Base-by-base conservation (phyloP, 2,888 invertebrate species). In the Germaria angustata region DNA sequence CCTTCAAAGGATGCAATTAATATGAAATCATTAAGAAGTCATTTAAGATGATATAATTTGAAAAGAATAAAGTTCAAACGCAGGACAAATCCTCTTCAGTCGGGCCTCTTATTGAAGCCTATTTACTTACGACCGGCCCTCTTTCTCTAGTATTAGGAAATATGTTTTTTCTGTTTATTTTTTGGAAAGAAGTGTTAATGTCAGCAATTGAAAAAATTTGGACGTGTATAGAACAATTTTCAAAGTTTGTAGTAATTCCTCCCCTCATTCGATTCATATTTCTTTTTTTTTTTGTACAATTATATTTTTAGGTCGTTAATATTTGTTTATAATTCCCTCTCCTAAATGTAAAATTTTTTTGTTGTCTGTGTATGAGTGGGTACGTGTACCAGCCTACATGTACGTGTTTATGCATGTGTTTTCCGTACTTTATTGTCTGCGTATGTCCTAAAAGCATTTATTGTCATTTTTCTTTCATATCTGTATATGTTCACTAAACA, bases 391-490 rank as follows among this genome's bases (percentile, higher is more conserved):
- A 20, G 44, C 13, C 8, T 20, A 24, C 6, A 7, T 63, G 36
- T 69, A 15, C 11, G 34, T 46, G 5, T 24, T 20, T n/a, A 41
- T 69, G 44, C 59, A 49, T 51, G 44, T 44, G 15, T 32, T 53
- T 34, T 49, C 24, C 24, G 65, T 66, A 65, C 8, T 76, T 80
- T 34, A 63, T 63, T 63, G 63, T 53, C 44, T 71, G 79, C 57
- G 61, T 75, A 61, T 80, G 32, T 51, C 65, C 82, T 75, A 24
- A 71, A 79, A 71, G 57, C 75, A 78, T 79, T 79, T 65, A 71
- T 75, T 82, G 71, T 63, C 65, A 79, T 76, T 66, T 81, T 79
- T 71, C 41, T 65, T 51, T 15, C 49, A 39, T 71, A 68, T 75
- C 72, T 73, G 32, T 61, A 20, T 72, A 75, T 36, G 15, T 69